Evolutionary conservation across 2,113 vertebrate species (phyloP).

Genomic region (Atherinomorus stipes): DNA sequence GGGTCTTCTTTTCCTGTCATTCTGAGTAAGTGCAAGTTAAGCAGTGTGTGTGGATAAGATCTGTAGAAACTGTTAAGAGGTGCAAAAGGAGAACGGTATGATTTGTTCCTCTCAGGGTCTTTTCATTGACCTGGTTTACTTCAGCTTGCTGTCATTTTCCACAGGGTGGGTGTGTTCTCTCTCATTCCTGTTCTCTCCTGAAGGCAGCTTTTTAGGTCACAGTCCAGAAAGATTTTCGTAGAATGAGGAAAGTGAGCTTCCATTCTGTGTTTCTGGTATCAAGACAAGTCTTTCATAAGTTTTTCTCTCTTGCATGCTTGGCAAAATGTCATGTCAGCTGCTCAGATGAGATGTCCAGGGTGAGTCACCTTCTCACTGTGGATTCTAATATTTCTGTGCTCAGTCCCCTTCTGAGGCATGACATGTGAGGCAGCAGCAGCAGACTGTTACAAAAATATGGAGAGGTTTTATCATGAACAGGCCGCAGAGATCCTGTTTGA

Average conservation of each 20-base stretch:
- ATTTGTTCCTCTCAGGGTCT: constrained; percentile 64
- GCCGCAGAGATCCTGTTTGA: constrained; percentile 10
- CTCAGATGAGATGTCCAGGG: constrained; percentile 24
- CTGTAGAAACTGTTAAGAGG: constrained; percentile 29
- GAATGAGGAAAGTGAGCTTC: constrained; percentile 11
- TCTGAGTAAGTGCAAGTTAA: background rate
- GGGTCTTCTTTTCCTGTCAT: constrained; percentile 6
- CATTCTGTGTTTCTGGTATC: background rate
- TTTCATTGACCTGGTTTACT: constrained; percentile 71
- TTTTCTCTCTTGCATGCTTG: background rate
- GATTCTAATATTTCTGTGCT: constrained; percentile 34
- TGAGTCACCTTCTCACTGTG: constrained; percentile 17
- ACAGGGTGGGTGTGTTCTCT: constrained; percentile 28
- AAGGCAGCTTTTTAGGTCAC: constrained; percentile 46
- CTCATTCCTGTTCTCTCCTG: constrained; percentile 31
- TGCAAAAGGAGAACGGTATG: constrained; percentile 48
- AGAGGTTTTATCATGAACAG: constrained; percentile 3
- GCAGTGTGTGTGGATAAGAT: background rate
- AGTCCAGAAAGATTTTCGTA: constrained; percentile 16
- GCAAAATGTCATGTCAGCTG: constrained; percentile 16
- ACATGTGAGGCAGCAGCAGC: constrained; percentile 8
- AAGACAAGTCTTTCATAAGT: background rate
- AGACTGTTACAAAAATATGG: constrained; percentile 13
- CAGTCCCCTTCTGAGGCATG: constrained; percentile 30
- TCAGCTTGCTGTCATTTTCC: constrained; percentile 35